phyloP scores from a whole-genome alignment of 2,797 vertebrate genomes.

The Chelidonichthys spinosus region DNA sequence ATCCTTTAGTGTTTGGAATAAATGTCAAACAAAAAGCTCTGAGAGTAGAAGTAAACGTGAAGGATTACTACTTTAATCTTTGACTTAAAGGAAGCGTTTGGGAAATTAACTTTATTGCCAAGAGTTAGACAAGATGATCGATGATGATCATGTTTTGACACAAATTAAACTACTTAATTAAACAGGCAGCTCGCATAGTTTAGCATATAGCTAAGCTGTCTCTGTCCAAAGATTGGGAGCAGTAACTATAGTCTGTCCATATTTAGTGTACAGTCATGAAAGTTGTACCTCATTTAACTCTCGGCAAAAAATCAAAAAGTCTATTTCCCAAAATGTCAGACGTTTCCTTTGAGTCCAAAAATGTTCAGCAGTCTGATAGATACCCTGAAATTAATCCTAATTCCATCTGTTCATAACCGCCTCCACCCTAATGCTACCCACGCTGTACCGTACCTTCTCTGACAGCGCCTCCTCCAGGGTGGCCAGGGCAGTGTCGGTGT shows the following conservation, averaged over 20 bases:
- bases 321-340: background rate
- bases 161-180: background rate
- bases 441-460: constrained; percentile 88
- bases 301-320: too few relatives aligned
- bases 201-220: background rate
- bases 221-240: background rate
- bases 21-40: background rate
- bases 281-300: background rate
- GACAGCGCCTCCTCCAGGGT: constrained; percentile 97
- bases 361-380: background rate
- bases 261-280: background rate
- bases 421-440: background rate
- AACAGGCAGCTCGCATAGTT: background rate
- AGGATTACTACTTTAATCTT: background rate
- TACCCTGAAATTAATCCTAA: background rate
- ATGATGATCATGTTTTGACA: background rate
- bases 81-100: background rate
- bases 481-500: constrained; percentile 96
- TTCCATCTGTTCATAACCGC: background rate
- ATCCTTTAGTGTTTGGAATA: background rate
- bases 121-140: background rate
- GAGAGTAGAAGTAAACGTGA: background rate
- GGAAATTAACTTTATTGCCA: background rate
- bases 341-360: background rate
- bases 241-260: background rate